Conservation (phyloP, 2,113 vertebrate genomes). For the Pseudonaja textilis region DNA sequence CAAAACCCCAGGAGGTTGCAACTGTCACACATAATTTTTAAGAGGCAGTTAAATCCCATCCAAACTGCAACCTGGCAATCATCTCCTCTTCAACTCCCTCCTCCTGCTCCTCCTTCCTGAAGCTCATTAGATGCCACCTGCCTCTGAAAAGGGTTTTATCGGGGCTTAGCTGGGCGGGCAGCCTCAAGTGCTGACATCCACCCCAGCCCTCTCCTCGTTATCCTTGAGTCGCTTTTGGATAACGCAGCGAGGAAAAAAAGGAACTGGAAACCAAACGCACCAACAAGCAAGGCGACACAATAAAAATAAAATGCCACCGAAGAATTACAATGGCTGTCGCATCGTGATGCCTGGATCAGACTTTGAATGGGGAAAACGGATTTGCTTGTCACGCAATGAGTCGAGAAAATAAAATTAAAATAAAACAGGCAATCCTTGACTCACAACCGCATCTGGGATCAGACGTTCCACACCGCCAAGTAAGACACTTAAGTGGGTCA, state of each 20-base stretch:
- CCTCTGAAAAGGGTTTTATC: slow-evolving; percentile 38
- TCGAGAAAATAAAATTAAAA: background rate
- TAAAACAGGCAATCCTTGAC: background rate
- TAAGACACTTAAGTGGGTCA: background rate
- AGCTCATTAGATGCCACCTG: slow-evolving; percentile 53
- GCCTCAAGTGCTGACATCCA: background rate
- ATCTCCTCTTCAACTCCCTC: slow-evolving; percentile 34
- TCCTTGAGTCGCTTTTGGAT: background rate
- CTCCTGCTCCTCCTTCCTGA: slow-evolving; percentile 21
- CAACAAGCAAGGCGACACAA: background rate
- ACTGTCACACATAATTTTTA: background rate
- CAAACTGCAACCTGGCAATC: slow-evolving; percentile 18
- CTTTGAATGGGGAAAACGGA: slow-evolving; percentile 18
- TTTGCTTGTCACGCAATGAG: slow-evolving; percentile 30
- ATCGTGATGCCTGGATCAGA: slow-evolving; percentile 14
- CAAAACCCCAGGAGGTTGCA: background rate
- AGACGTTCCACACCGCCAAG: background rate
- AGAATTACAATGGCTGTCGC: slow-evolving; percentile 20
- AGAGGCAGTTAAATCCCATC: slow-evolving; percentile 43
- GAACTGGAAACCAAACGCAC: accelerated
- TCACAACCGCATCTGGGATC: background rate
- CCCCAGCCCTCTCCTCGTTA: slow-evolving; percentile 36
- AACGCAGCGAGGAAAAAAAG: background rate
- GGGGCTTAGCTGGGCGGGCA: background rate
- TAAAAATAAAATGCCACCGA: background rate